These are phyloP conservation scores for Thripadectes ignobilis DNA, from an alignment of 2,797 vertebrate genomes.

Conservation along the genomic window DNA sequence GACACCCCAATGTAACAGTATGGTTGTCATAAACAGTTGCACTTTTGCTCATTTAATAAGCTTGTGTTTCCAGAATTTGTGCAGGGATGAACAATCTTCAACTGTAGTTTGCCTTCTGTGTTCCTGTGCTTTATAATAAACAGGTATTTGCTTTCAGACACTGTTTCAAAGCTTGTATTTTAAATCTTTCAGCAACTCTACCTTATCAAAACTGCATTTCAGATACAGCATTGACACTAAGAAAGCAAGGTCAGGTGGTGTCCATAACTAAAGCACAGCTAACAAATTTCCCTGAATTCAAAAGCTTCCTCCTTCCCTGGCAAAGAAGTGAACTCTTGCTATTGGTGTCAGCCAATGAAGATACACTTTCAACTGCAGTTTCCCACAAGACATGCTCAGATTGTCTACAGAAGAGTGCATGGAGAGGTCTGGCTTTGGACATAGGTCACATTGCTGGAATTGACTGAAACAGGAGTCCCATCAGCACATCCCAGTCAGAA, in stretches of 20 bases:
- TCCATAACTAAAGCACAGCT: background rate
- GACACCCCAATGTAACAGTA: background rate
- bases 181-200: background rate
- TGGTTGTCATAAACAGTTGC: background rate
- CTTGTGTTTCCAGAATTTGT: background rate
- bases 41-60: background rate
- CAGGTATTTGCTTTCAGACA: background rate
- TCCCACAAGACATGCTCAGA: background rate
- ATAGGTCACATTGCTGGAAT: fast-evolving
- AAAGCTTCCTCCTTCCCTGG: background rate
- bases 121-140: conserved; percentile 46
- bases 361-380: background rate
- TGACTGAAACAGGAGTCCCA: background rate
- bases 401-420: background rate
- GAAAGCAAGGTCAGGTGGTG: background rate
- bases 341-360: background rate
- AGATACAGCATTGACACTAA: background rate
- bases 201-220: background rate
- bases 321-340: background rate
- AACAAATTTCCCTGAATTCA: background rate
- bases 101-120: background rate
- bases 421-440: background rate
- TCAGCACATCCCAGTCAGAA: background rate
- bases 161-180: background rate
- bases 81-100: background rate